Percentiles rank a stretch among this genome's conserved stretches.
Evolutionary conservation across 23 tunicate species (phyloP).

Genomic region (Trididemnum clinides): DNA sequence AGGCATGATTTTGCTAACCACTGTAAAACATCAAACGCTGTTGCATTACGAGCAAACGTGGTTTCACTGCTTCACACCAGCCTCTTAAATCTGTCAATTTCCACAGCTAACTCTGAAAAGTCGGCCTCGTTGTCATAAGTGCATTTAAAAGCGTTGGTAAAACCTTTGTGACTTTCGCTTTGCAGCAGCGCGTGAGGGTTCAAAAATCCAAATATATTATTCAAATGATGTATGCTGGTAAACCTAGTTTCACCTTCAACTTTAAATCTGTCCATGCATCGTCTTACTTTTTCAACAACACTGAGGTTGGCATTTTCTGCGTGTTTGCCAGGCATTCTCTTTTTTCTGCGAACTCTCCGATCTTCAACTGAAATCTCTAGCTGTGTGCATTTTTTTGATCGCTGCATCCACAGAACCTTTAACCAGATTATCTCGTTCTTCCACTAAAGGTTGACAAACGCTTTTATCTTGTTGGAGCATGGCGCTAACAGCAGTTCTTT

Average conservation of each 20-base stretch:
- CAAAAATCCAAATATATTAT: constrained; percentile 48
- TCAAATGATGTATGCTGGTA: constrained; percentile 47
- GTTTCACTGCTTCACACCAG: constrained; percentile 43
- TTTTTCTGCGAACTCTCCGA: too few relatives aligned
- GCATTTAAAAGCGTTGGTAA: constrained; percentile 56
- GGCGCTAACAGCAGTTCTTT: constrained; percentile 57
- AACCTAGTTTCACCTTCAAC: constrained; percentile 54
- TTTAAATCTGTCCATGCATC: constrained; percentile 57
- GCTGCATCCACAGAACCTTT: constrained; percentile 49
- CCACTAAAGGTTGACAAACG: constrained; percentile 58
- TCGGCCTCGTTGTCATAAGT: constrained; percentile 39
- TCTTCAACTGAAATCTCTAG: too few relatives aligned
- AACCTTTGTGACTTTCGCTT: too few relatives aligned
- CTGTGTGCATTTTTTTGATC: constrained; percentile 54
- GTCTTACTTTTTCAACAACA: constrained; percentile 56
- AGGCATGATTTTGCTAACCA: constrained; percentile 22
- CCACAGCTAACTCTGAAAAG: constrained; percentile 55
- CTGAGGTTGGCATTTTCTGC: constrained; percentile 42
- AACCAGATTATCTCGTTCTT: constrained; percentile 58
- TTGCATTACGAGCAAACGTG: constrained; percentile 41
- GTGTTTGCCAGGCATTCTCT: too few relatives aligned
- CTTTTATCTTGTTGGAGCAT: constrained; percentile 61
- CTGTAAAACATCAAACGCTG: too few relatives aligned
- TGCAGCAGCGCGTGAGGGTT: constrained; percentile 57
- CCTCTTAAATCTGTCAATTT: too few relatives aligned